Evolutionary conservation across 92 coral and sea anemone genomes (phyloP), one percentile per base, ranked within the genome.

Genomic region (Diadumene lineata): DNA sequence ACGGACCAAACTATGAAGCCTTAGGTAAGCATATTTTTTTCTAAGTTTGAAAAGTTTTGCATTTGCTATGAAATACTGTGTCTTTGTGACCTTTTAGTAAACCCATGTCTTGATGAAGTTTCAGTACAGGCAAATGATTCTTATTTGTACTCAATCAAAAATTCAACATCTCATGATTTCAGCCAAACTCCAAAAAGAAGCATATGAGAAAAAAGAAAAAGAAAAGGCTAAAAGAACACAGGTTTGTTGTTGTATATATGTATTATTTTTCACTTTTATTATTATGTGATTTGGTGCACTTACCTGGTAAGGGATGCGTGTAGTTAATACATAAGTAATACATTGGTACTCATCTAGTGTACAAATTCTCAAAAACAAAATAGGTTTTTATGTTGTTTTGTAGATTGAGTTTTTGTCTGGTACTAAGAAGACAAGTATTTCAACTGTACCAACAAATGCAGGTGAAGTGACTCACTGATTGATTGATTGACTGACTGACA

Each of bases 331-430:
- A 9, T 25, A n/a, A 55, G 61, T 9, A 44, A 8, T 44, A 17
- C 51, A n/a, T 44, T 8, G 51, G 17, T 44, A 17, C 51, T 44
- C 51, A 44, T 44, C 17, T 44, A n/a, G n/a, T n/a, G n/a, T n/a
- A n/a, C n/a, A n/a, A n/a, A n/a, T n/a, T n/a, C n/a, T n/a, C n/a
- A n/a, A n/a, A n/a, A n/a, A n/a, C n/a, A 38, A 38, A 38, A 38
- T 38, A 38, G 6, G 10, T 53, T 53, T 2, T 23, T 22, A 6
- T 58, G 16, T 44, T 61, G 19, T 66, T 23, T 43, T 67, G 22
- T 68, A 91, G 97, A 88, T 91, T 43, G 97, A 96, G 71, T 96
- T 96, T 85, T 66, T 96, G 28, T 84, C 96, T 18, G 99, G 96
- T 1, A 96, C 96, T 30, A 93, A 86, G 69, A 91, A 91, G 77